These are phyloP conservation scores for Chrysodeixis includens DNA, from an alignment of 2,888 invertebrate genomes.

Conservation along the genomic window DNA sequence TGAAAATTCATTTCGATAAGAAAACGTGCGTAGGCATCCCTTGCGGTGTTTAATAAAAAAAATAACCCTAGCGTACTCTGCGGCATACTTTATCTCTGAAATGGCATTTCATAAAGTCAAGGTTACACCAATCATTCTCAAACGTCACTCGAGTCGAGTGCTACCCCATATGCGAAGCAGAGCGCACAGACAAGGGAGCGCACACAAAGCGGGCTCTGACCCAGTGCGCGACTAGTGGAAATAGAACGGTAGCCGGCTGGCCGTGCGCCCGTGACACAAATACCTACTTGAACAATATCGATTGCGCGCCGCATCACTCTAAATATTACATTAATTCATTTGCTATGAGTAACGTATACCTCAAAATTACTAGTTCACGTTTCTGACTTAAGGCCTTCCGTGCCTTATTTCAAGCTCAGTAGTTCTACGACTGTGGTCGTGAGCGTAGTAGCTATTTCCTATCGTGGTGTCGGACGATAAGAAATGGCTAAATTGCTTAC, in stretches of 20 bases:
- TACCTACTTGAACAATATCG: constrained; percentile 54
- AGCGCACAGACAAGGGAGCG: constrained; percentile 42
- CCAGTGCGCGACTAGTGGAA: constrained; percentile 41
- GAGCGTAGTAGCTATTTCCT: too few species aligned
- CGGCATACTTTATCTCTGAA: not conserved
- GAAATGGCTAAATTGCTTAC: too few species aligned
- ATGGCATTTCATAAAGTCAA: not conserved
- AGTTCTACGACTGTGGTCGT: too few species aligned
- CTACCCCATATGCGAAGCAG: constrained; percentile 26
- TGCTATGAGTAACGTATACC: constrained; percentile 15
- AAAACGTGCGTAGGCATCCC: too few species aligned
- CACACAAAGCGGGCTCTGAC: constrained; percentile 40
- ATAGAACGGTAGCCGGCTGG: constrained; percentile 30
- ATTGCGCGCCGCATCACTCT: constrained; percentile 30
- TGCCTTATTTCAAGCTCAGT: not conserved
- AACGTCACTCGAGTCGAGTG: constrained; percentile 11
- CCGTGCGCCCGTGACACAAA: constrained; percentile 43
- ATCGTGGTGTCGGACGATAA: too few species aligned
- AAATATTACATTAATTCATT: constrained; percentile 13
- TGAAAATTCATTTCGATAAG: too few species aligned
- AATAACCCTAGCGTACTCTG: too few species aligned
- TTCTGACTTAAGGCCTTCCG: not conserved
- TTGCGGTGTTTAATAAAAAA: too few species aligned
- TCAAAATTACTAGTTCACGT: not conserved
- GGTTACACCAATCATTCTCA: not conserved